Conservation (phyloP, 2,113 vertebrate genomes). For the Conger conger region DNA sequence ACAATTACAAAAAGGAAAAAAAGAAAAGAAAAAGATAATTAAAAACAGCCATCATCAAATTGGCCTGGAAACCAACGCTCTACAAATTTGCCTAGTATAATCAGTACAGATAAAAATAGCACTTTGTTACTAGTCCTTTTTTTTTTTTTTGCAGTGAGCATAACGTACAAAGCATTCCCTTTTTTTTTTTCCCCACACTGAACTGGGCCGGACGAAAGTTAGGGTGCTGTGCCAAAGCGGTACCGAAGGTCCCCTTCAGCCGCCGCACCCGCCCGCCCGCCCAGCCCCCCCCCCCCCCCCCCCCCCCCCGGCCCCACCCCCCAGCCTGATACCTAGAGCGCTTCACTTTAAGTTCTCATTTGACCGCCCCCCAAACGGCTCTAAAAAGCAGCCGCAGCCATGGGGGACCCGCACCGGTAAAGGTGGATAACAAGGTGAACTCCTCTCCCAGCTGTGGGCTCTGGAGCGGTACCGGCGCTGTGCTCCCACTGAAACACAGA, state of each 20-base stretch:
- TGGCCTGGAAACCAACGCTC: constrained; percentile 48
- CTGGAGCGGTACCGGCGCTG: not conserved
- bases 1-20: constrained; percentile 31
- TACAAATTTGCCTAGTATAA: constrained; percentile 43
- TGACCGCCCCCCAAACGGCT: not conserved
- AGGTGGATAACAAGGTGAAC: no score
- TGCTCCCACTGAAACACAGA: not conserved
- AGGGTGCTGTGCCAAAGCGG: not conserved
- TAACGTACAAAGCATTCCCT: constrained; percentile 34
- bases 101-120: constrained; percentile 46
- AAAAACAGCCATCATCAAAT: constrained; percentile 34
- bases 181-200: constrained; percentile 16
- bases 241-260: constrained; percentile 12
- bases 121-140: constrained; percentile 11
- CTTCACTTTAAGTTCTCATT: not conserved
- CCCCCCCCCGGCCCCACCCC: no score
- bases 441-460: no score
- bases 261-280: no score
- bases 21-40: constrained; percentile 39
- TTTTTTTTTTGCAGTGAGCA: constrained; percentile 27
- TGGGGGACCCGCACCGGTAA: no score
- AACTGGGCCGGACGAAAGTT: constrained; percentile 29
- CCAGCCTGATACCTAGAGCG: not conserved
- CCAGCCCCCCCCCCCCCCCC: no score
- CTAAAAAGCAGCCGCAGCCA: not conserved